phyloP scores from a whole-genome alignment of 2,113 vertebrate species.

The Dendrocopos noguchii region DNA sequence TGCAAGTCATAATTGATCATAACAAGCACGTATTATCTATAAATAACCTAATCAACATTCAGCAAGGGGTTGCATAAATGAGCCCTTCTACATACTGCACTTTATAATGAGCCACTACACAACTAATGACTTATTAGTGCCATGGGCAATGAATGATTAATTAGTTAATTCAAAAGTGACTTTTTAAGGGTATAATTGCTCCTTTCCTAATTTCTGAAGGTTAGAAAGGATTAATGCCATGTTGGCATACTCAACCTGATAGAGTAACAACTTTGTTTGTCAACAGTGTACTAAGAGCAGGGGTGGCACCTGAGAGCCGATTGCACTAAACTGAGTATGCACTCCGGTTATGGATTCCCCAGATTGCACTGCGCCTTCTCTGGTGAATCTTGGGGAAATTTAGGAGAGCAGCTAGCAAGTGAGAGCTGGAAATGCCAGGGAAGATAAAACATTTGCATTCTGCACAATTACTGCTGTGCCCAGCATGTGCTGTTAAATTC shows the following conservation, averaged over 20 bases:
- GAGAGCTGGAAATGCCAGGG: neutral
- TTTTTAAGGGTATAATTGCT: conserved; percentile 77
- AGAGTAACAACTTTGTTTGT: conserved; percentile 56
- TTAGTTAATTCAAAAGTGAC: conserved; percentile 75
- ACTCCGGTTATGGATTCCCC: neutral
- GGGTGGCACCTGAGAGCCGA: neutral
- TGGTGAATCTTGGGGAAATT: neutral
- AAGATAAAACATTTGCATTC: neutral
- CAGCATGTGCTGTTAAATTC: neutral
- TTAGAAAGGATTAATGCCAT: conserved; percentile 69
- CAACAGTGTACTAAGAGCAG: neutral
- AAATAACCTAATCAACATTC: conserved; percentile 79
- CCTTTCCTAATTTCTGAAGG: conserved; percentile 75
- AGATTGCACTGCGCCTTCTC: neutral
- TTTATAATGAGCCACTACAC: conserved; percentile 74
- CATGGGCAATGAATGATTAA: conserved; percentile 78
- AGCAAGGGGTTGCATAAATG: conserved; percentile 69
- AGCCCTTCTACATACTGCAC: conserved; percentile 61
- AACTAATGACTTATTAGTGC: conserved; percentile 78
- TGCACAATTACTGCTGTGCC: neutral
- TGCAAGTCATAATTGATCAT: conserved; percentile 67
- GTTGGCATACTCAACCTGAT: conserved; percentile 43
- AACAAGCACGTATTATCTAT: conserved; percentile 68
- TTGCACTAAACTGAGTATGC: neutral
- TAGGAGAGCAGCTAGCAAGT: neutral